phyloP scores from a whole-genome alignment of 2,888 invertebrate species.

The Leptinotarsa juncta region DNA sequence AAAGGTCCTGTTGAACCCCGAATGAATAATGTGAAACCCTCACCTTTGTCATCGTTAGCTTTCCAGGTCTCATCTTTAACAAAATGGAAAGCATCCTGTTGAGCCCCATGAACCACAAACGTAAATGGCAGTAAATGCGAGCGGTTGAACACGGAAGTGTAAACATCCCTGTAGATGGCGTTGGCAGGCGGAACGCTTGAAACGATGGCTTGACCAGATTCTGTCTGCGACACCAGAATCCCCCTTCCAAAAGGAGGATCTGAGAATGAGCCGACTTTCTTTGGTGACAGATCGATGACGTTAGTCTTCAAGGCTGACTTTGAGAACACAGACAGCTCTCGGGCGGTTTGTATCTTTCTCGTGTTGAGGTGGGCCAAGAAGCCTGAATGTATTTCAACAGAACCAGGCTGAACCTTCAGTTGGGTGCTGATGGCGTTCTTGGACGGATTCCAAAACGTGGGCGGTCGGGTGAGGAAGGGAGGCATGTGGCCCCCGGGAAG shows the following conservation, averaged over 20 bases:
- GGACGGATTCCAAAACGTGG: slow-evolving; percentile 68
- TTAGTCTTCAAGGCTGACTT: slow-evolving; percentile 84
- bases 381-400: slow-evolving; percentile 80
- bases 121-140: slow-evolving; percentile 89
- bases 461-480: slow-evolving; percentile 72
- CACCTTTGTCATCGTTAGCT: slow-evolving; percentile 85
- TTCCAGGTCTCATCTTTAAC: slow-evolving; percentile 93
- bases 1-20: not conserved
- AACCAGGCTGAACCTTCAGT: slow-evolving; percentile 70
- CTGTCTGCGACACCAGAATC: slow-evolving; percentile 84
- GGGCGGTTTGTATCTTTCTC: slow-evolving; percentile 81
- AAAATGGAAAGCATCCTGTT: slow-evolving; percentile 93
- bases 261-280: slow-evolving; percentile 83
- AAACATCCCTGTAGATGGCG: slow-evolving; percentile 90
- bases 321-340: slow-evolving; percentile 81
- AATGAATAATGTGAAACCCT: not conserved
- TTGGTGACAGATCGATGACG: slow-evolving; percentile 79
- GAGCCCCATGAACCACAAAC: slow-evolving; percentile 87
- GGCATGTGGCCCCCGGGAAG: slow-evolving; percentile 76
- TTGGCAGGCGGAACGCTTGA: slow-evolving; percentile 91
- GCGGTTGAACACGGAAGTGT: slow-evolving; percentile 92
- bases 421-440: slow-evolving; percentile 68
- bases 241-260: slow-evolving; percentile 91
- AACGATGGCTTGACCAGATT: slow-evolving; percentile 83
- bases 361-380: slow-evolving; percentile 85